Evolutionary conservation across 2,888 invertebrate species (phyloP), one percentile per base, ranked within the genome.

Genomic region (Drosophila picticornis): DNA sequence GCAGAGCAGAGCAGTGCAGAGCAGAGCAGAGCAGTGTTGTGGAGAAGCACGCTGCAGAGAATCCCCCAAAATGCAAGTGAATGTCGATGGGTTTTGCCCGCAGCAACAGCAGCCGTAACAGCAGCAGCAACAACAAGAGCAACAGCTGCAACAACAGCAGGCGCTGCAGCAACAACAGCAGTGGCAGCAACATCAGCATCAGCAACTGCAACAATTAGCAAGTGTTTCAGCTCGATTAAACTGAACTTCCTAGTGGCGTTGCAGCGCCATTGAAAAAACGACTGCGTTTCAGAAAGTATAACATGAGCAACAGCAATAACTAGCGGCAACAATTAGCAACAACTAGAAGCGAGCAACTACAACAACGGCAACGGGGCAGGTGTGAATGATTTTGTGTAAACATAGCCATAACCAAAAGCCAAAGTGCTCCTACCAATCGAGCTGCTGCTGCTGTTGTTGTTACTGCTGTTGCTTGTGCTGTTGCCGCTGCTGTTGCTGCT

Each of bases 381-480:
- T 85, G 85, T 81, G 87, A 84, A 87, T 89, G 87, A 88, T 84
- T 88, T 88, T 86, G 81, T 84, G 88, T 88, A 83, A 84, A 85
- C 88, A 85, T 77, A 83, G 86, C 81, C 88, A 83, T 88, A 88
- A 75, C 71, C 69, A 74, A 87, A 79, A 69, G 76, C 64, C 69
- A 71, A 73, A 62, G 82, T 87, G 63, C 88, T 88, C 82, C 88
- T 83, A 73, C 65, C 50, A 52, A 65, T 29, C 59, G 65, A 40
- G 68, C 72, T 13, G 46, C 25, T 11, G 59, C 38, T 27, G 58
- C 46, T 56, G 9, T 19, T 40, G 19, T 27, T 19, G 50, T n/a
- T n/a, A n/a, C 31, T 57, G 56, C 38, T 38, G 63, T 19, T 51
- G 36, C 46, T 56, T 51, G 52, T 62, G 56, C 69, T 34, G 51